These are phyloP conservation scores for Clunio marinus DNA, from an alignment of 2,888 invertebrate genomes.

Conservation along the genomic window DNA sequence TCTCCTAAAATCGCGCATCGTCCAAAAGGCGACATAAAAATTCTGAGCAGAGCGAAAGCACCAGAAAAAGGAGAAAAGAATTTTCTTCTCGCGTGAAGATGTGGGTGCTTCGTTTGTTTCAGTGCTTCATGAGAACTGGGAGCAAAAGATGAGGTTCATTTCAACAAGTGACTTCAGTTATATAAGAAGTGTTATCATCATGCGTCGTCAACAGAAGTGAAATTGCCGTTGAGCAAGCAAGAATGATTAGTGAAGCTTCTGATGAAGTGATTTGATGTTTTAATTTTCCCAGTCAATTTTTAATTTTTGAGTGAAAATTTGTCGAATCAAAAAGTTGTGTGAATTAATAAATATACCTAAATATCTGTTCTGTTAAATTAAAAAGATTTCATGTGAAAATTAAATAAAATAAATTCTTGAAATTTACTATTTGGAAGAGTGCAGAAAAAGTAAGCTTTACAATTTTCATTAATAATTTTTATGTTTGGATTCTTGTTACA, in stretches of 20 bases:
- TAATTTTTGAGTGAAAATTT: background rate
- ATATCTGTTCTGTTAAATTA: no score
- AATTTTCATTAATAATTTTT: no score
- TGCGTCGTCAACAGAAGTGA: conserved; percentile 3
- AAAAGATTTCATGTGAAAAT: no score
- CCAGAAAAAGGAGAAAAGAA: background rate
- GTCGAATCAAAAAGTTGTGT: background rate
- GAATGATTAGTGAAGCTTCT: background rate
- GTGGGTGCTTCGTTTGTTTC: no score
- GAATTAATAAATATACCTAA: no score
- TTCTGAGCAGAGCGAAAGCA: background rate
- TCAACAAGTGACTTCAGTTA: conserved; percentile 18
- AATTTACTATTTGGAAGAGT: no score
- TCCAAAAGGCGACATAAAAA: background rate
- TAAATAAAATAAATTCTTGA: no score
- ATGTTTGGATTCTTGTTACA: no score
- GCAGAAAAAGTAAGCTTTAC: no score
- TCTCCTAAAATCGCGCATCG: background rate
- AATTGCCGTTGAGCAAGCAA: background rate
- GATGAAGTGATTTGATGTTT: background rate
- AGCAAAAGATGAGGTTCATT: conserved; percentile 5
- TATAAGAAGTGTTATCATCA: background rate
- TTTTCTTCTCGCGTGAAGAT: background rate
- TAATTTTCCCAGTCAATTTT: background rate
- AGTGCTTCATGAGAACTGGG: background rate